These are phyloP conservation scores for Melitaea cinxia DNA, from an alignment of 1,140 invertebrate genomes.

Conservation along the genomic window DNA sequence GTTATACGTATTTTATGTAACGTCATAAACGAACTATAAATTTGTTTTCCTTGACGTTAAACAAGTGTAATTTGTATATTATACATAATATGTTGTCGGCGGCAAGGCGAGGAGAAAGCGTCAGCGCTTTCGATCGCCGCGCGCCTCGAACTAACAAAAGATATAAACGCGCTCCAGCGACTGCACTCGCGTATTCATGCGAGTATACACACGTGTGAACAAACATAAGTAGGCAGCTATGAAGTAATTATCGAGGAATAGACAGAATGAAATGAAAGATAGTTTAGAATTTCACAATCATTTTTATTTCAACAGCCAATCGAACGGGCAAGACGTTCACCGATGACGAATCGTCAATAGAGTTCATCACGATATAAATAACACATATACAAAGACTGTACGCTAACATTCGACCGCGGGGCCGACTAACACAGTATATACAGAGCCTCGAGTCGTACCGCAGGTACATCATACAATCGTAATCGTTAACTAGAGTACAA, in stretches of 20 bases:
- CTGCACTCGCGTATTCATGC: not conserved
- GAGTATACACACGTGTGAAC: too few species aligned
- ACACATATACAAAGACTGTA: conserved; percentile 53
- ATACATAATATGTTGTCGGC: too few species aligned
- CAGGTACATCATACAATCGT: conserved; percentile 38
- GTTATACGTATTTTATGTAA: too few species aligned
- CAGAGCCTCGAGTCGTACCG: conserved; percentile 36
- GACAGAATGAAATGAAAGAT: conserved; percentile 19
- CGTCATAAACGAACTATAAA: too few species aligned
- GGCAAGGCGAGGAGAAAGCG: too few species aligned
- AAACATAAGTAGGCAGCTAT: not conserved
- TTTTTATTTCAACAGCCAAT: conserved; percentile 48
- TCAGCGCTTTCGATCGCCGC: not conserved
- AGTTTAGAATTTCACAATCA: conserved; percentile 33
- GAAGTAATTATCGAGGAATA: too few species aligned
- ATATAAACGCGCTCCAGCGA: conserved; percentile 34
- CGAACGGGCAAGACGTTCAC: conserved; percentile 43
- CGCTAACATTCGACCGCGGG: conserved; percentile 24
- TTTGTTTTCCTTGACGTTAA: too few species aligned
- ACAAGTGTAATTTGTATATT: too few species aligned
- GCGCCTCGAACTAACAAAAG: conserved; percentile 15
- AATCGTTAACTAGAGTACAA: conserved; percentile 54
- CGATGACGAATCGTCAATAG: conserved; percentile 31
- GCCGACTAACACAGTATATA: conserved; percentile 40
- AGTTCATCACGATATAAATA: conserved; percentile 47